These are phyloP conservation scores for Prosapia bicincta DNA, from an alignment of 2,888 invertebrate species.

Conservation along the genomic window DNA sequence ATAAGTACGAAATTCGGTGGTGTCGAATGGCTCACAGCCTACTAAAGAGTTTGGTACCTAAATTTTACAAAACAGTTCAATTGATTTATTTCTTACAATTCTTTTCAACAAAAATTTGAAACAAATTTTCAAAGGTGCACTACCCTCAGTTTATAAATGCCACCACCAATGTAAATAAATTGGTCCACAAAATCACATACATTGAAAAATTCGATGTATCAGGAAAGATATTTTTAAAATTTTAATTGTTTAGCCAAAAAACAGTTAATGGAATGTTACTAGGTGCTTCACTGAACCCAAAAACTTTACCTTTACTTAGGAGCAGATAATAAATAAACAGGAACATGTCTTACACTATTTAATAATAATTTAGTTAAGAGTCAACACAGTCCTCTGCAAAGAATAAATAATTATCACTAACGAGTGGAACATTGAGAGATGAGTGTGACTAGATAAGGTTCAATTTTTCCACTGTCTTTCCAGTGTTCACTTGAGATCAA, in stretches of 20 bases:
- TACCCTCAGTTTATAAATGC: background rate
- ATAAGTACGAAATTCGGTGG: background rate
- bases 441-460: conserved; percentile 34
- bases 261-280: conserved; percentile 30
- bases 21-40: background rate
- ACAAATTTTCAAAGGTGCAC: background rate
- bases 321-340: conserved; percentile 23
- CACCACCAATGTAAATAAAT: conserved; percentile 20
- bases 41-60: background rate
- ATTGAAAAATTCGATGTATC: conserved; percentile 38
- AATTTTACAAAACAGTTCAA: background rate
- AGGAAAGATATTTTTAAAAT: conserved; percentile 19
- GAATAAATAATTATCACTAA: conserved; percentile 30
- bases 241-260: conserved; percentile 5
- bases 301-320: conserved; percentile 18
- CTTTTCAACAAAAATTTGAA: background rate
- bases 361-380: conserved; percentile 34
- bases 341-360: conserved; percentile 29
- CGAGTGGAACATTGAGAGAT: conserved; percentile 31
- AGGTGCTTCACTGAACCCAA: conserved; percentile 27
- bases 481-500: conserved; percentile 37
- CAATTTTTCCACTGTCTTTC: conserved; percentile 19
- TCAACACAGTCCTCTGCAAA: conserved; percentile 21
- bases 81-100: background rate
- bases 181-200: conserved; percentile 39